phyloP scores from a whole-genome alignment of 2,113 vertebrate species.

The Xenopus tropicalis region DNA sequence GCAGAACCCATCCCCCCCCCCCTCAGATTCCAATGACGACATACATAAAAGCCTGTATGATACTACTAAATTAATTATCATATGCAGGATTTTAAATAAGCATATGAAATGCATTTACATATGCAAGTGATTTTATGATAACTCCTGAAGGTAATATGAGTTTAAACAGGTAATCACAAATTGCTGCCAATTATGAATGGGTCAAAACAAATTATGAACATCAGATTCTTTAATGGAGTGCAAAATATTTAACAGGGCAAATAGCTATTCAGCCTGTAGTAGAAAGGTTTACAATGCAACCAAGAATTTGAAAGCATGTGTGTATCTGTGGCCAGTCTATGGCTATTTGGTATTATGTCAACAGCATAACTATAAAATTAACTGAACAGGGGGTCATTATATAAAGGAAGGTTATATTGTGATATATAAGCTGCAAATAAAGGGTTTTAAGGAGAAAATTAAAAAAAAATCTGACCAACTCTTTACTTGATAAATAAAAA shows the following conservation, averaged over 20 bases:
- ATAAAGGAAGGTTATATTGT: not conserved
- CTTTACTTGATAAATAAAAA: conserved; percentile 55
- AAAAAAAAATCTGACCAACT: conserved; percentile 22
- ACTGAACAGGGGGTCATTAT: not conserved
- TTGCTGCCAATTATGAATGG: too few relatives aligned
- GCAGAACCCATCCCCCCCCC: too few relatives aligned
- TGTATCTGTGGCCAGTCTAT: not conserved
- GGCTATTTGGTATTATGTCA: not conserved
- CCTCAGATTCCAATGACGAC: too few relatives aligned
- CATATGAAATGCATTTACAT: too few relatives aligned
- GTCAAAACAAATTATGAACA: too few relatives aligned
- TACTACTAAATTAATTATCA: too few relatives aligned
- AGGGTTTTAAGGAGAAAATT: not conserved
- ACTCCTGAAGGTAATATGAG: too few relatives aligned
- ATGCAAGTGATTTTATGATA: too few relatives aligned
- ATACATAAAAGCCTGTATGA: too few relatives aligned
- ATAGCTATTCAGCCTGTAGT: not conserved
- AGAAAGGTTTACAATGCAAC: not conserved
- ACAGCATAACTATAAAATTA: conserved; percentile 1
- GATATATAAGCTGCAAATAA: not conserved
- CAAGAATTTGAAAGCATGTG: not conserved
- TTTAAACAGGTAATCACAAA: too few relatives aligned
- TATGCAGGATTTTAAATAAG: too few relatives aligned
- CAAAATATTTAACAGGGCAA: not conserved
- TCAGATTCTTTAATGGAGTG: too few relatives aligned